phyloP scores from a whole-genome alignment of 2,113 vertebrate species.

The Pluvialis apricaria region DNA sequence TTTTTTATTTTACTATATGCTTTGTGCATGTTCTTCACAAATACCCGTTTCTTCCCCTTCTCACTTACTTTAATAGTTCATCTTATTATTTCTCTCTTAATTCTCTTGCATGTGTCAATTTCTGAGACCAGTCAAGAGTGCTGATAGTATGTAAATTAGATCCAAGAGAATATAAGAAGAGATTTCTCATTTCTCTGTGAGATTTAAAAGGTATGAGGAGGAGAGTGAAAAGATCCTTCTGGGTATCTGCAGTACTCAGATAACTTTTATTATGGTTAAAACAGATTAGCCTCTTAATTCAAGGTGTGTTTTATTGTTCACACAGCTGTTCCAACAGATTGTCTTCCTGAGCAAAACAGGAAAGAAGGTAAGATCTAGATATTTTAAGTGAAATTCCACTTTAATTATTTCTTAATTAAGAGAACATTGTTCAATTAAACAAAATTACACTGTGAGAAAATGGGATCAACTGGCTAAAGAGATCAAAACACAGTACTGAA shows the following conservation, averaged over 20 bases:
- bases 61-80: not conserved
- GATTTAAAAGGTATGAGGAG: conserved; percentile 55
- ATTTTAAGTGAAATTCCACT: conserved; percentile 59
- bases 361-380: conserved; percentile 33
- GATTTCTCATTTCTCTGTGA: conserved; percentile 47
- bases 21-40: not conserved
- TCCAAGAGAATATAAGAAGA: conserved; percentile 24
- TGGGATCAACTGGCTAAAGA: conserved; percentile 48
- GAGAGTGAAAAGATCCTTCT: conserved; percentile 53
- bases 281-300: conserved; percentile 51
- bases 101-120: conserved; percentile 36
- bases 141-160: conserved; percentile 52
- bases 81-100: conserved; percentile 48
- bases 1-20: not conserved
- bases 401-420: conserved; percentile 73
- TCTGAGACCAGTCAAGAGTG: conserved; percentile 5
- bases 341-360: conserved; percentile 43
- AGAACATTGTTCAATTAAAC: conserved; percentile 58
- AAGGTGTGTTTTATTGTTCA: conserved; percentile 60
- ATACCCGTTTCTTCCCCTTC: not conserved
- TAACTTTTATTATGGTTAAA: conserved; percentile 64
- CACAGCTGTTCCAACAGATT: conserved; percentile 68
- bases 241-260: conserved; percentile 25
- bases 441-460: conserved; percentile 44
- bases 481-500: conserved; percentile 1